phyloP scores from a whole-genome alignment of 1,140 invertebrate species.

The Psilanteris sp. region DNA sequence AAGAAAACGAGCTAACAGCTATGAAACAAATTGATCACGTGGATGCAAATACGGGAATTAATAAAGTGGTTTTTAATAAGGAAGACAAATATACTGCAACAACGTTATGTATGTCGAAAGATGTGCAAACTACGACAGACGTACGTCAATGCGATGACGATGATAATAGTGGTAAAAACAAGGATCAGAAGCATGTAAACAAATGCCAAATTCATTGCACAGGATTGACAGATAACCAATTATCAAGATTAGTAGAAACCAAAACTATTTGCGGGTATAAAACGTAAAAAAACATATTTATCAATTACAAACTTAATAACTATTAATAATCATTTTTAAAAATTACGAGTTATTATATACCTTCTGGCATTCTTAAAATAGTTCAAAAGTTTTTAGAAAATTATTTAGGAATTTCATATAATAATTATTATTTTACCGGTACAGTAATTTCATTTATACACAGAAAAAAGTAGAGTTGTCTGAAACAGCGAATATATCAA shows the following conservation, averaged over 20 bases:
- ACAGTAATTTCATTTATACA: no score
- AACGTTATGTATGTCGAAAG: slow-evolving; percentile 33
- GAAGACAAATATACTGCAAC: slow-evolving; percentile 45
- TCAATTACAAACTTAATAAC: no score
- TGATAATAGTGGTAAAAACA: background rate
- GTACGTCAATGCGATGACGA: slow-evolving; percentile 12
- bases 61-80: slow-evolving; percentile 28
- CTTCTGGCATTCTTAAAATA: no score
- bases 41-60: slow-evolving; percentile 22
- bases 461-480: no score
- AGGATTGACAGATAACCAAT: background rate
- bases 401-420: no score
- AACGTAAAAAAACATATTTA: no score
- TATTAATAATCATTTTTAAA: background rate
- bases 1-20: slow-evolving; percentile 29
- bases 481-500: no score
- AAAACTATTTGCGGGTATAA: slow-evolving; percentile 1
- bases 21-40: slow-evolving; percentile 40
- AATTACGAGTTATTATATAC: no score
- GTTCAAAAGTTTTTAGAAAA: no score
- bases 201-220: background rate
- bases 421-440: no score
- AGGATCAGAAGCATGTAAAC: background rate
- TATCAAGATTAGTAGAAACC: background rate
- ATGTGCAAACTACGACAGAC: slow-evolving; percentile 46